Evolutionary conservation across 2,888 invertebrate genomes (phyloP).

Genomic region (Polylopha cassiicola): DNA sequence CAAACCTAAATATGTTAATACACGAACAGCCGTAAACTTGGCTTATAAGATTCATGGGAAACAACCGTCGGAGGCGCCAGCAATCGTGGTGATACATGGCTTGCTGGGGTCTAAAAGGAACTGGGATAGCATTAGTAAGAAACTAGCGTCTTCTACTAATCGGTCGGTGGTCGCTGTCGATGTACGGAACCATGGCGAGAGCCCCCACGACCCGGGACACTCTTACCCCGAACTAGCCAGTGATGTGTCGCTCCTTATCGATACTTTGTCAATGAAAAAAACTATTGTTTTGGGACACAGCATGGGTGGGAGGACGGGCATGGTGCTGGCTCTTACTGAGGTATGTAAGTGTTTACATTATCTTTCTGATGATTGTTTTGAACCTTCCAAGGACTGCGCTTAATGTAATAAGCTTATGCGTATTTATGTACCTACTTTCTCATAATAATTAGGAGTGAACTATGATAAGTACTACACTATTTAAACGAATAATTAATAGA

Average conservation of each 20-base stretch:
- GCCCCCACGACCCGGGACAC: constrained; percentile 84
- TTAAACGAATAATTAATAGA: no score
- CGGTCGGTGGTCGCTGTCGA: constrained; percentile 87
- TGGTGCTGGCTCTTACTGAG: constrained; percentile 83
- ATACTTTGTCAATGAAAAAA: constrained; percentile 73
- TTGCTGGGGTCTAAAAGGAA: constrained; percentile 92
- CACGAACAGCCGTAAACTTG: constrained; percentile 33
- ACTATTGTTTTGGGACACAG: constrained; percentile 89
- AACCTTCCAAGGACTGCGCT: no score
- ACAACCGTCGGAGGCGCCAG: constrained; percentile 42
- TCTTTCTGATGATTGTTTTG: no score
- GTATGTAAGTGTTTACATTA: constrained; percentile 36
- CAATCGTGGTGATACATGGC: constrained; percentile 89
- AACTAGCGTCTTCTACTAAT: constrained; percentile 75
- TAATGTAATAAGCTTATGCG: no score
- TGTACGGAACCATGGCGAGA: constrained; percentile 94
- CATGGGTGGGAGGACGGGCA: constrained; percentile 93
- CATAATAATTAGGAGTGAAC: no score
- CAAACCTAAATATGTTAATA: no score
- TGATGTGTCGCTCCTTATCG: constrained; percentile 81
- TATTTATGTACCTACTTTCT: no score
- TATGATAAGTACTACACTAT: no score
- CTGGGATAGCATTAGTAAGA: constrained; percentile 88
- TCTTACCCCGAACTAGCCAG: constrained; percentile 83
- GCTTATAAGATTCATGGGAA: constrained; percentile 37